Base-by-base conservation (phyloP, 2,888 invertebrate genomes). In the Mamestra brassicae region DNA sequence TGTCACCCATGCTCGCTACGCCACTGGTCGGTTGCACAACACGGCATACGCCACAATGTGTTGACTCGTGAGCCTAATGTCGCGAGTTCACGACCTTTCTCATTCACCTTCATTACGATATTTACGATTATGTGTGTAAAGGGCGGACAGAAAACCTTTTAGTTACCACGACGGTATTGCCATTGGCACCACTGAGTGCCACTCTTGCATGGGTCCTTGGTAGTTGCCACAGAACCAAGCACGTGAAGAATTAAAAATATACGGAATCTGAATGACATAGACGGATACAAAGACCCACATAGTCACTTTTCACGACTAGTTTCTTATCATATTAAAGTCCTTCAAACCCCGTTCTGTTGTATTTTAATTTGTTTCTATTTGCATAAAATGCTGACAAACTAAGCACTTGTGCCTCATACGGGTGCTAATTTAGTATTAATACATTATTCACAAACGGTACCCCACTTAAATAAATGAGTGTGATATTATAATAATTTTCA, bases 381-480 rank as follows among this genome's bases (percentile, higher is more conserved):
- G n/a, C 3, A 11, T 62, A 26, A 55, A 26, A 17, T 47, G 17
- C 10, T 38, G 17, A 47, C 26, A 17, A 62, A 62, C 55, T 62
- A 55, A 69, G 17, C 47, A 26, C 42, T 7, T 26, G 8, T 4
- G 13, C 17, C 34, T 15, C 55, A 68, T 81, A 45, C 58, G 78
- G 81, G 47, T 15, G 75, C 36, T 75, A 50, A 61, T 66, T 38
- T 74, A 26, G 26, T 26, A 58, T 47, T 64, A 54, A 45, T 68
- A 17, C 42, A 75, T 60, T 45, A 58, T 60, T 55, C 50, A 71
- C 45, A 26, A 38, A 36, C 58, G 47, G 11, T 36, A 75, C 15
- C 15, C 63, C 36, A 58, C n/a, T 54, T 54, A 17, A 34, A 7
- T 60, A 42, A 76, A 70, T 47, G 11, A 45, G 50, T 55, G 50